phyloP scores from a whole-genome alignment of 2,888 invertebrate genomes.

The Pogonocherus hispidulus region DNA sequence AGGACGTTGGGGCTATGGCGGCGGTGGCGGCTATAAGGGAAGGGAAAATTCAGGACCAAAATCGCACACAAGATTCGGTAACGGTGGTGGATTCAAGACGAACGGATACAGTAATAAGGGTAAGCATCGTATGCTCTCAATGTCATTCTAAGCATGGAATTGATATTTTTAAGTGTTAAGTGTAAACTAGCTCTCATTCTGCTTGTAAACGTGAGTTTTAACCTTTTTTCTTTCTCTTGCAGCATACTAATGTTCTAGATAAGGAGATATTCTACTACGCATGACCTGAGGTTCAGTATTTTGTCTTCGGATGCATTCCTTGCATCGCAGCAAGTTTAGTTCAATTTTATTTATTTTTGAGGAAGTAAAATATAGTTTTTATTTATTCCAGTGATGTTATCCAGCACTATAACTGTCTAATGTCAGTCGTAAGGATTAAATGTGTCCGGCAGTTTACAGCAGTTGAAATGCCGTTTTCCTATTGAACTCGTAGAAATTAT shows the following conservation, averaged over 20 bases:
- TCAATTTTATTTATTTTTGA: conserved; percentile 13
- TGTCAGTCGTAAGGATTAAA: neutral
- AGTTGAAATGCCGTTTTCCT: too few relatives aligned
- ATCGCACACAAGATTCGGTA: conserved; percentile 12
- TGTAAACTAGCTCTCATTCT: too few relatives aligned
- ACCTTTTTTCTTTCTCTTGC: conserved; percentile 7
- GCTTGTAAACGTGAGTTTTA: neutral
- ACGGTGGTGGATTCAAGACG: conserved; percentile 23
- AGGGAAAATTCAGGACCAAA: conserved; percentile 26
- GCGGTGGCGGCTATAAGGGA: conserved; percentile 54
- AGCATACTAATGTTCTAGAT: conserved; percentile 14
- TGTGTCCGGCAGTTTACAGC: too few relatives aligned
- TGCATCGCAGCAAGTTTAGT: conserved; percentile 7
- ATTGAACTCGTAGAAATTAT: too few relatives aligned
- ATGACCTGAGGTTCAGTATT: conserved; percentile 23
- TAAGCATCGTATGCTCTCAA: neutral
- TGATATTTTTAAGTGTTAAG: neutral
- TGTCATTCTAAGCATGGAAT: neutral
- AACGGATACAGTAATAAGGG: conserved; percentile 26
- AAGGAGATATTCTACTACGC: neutral
- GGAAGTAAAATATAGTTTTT: neutral
- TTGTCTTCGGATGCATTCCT: conserved; percentile 33
- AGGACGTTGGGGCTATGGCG: conserved; percentile 71
- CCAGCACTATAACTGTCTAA: neutral
- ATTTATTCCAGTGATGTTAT: neutral